Evolutionary conservation across 2,113 vertebrate species (phyloP).

Genomic region (Hymenochirus boettgeri): DNA sequence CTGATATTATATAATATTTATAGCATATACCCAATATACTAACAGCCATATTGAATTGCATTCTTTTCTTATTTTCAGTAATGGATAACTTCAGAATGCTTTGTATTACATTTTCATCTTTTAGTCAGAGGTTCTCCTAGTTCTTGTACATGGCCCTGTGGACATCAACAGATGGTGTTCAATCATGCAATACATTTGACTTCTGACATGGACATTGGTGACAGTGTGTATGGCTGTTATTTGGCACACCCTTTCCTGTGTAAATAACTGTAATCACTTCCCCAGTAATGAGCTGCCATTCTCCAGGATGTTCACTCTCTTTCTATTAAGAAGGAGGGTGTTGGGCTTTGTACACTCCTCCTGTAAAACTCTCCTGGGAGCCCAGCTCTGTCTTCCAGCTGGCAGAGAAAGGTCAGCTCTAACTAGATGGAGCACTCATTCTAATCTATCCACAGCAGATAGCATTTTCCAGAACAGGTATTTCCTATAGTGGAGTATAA

Average conservation of each 20-base stretch:
- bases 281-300: constrained; percentile 45
- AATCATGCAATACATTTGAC: neutral
- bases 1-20: too few relatives aligned
- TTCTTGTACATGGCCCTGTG: neutral
- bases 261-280: constrained; percentile 45
- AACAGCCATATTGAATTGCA: too few relatives aligned
- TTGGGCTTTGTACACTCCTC: constrained; percentile 15
- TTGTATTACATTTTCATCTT: too few relatives aligned
- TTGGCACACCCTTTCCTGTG: constrained; percentile 13
- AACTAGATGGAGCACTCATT: constrained; percentile 54
- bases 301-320: constrained; percentile 18
- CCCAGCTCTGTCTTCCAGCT: constrained; percentile 53
- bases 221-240: neutral
- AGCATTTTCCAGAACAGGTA: constrained; percentile 39
- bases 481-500: constrained; percentile 17
- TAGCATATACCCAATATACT: too few relatives aligned
- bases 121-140: too few relatives aligned
- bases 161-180: neutral
- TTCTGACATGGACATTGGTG: neutral
- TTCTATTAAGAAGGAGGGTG: constrained; percentile 35
- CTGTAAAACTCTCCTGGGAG: constrained; percentile 38
- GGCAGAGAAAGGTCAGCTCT: constrained; percentile 55
- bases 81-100: too few relatives aligned
- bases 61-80: too few relatives aligned
- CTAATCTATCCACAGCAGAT: constrained; percentile 48